Evolutionary conservation across 2,797 vertebrate genomes (phyloP).

Genomic region (Gastrophryne carolinensis): DNA sequence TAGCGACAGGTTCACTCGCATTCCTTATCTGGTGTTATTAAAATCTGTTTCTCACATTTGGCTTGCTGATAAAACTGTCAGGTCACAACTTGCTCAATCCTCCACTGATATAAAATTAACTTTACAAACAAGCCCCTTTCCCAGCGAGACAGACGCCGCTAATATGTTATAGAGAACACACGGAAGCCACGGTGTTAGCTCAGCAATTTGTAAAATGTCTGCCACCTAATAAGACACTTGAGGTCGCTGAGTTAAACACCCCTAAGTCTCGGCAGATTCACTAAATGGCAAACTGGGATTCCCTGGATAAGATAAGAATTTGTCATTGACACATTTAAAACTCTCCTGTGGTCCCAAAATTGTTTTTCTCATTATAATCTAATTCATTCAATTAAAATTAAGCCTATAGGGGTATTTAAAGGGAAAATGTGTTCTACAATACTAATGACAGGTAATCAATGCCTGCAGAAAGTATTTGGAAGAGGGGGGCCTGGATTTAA

Average conservation of each 20-base stretch:
- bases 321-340: no score
- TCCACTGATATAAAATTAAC: not conserved
- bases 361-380: not conserved
- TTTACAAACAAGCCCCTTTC: conserved; percentile 6
- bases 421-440: no score
- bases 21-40: conserved; percentile 22
- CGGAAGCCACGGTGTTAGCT: conserved; percentile 5
- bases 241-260: conserved; percentile 16
- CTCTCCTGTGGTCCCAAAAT: conserved; percentile 8
- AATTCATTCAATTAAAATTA: not conserved
- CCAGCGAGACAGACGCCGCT: not conserved
- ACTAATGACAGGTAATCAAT: no score
- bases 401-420: not conserved
- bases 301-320: no score
- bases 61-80: conserved; percentile 19
- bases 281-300: not conserved
- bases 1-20: conserved; percentile 26
- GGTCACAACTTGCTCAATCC: conserved; percentile 32
- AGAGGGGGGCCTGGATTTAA: no score
- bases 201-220: conserved; percentile 1
- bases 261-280: conserved; percentile 7
- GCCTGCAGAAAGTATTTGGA: no score
- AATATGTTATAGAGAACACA: not conserved
- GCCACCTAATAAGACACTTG: conserved; percentile 19
- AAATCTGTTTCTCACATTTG: conserved; percentile 30